Percentiles rank a stretch among this genome's conserved stretches.
Conservation (phyloP, 2,888 invertebrate species). For the Clanis bilineata region DNA sequence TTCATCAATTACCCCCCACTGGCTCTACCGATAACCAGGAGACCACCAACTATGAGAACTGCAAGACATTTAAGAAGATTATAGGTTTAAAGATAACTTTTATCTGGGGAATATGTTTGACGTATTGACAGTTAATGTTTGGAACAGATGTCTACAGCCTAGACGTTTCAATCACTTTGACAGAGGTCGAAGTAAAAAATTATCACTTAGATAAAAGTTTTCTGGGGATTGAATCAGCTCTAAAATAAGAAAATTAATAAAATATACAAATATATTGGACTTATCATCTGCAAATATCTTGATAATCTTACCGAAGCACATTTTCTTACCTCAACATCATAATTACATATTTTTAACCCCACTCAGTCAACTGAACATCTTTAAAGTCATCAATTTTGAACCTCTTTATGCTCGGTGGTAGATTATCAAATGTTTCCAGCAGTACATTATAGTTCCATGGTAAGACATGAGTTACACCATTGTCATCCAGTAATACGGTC, state of each 20-base stretch:
- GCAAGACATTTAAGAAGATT: conserved; percentile 15
- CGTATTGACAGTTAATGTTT: too few relatives aligned
- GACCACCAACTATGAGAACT: conserved; percentile 14
- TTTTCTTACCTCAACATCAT: neutral
- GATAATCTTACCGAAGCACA: neutral
- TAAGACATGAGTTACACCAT: conserved; percentile 64
- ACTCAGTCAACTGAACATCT: conserved; percentile 73
- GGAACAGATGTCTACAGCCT: too few relatives aligned
- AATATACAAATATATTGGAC: too few relatives aligned
- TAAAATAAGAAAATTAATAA: too few relatives aligned
- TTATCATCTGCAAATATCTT: too few relatives aligned
- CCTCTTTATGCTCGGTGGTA: conserved; percentile 84
- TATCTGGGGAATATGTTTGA: too few relatives aligned
- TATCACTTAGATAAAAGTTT: too few relatives aligned
- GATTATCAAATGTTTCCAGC: conserved; percentile 66
- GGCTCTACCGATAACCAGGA: conserved; percentile 18
- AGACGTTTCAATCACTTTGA: too few relatives aligned
- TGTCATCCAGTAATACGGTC: conserved; percentile 54
- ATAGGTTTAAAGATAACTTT: neutral
- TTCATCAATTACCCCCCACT: conserved; percentile 49
- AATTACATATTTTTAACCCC: conserved; percentile 68
- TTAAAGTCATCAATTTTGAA: conserved; percentile 78
- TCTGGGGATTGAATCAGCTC: too few relatives aligned
- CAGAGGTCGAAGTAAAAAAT: too few relatives aligned
- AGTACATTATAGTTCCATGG: conserved; percentile 81